Evolutionary conservation across 2,888 invertebrate species (phyloP), one percentile per base, ranked within the genome.

Genomic region (Tetheella fluctuosa): DNA sequence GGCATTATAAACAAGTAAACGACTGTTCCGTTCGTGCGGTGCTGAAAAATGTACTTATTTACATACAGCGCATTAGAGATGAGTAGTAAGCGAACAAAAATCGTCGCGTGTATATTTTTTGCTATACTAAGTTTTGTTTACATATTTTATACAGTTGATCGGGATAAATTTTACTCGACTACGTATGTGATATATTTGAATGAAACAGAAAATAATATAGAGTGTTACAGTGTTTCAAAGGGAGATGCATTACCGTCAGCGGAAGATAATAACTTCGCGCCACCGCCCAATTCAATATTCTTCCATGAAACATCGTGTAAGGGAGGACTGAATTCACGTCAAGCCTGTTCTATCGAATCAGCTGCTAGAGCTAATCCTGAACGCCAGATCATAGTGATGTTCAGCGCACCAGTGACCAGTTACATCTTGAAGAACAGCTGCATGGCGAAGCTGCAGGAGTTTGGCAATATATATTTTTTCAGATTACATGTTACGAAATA

Each of bases 281-380:
- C 83, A 56, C 86, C 90, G 20, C 77, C 79, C 20, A 72, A 73
- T 28, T 94, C 94, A 13, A 95, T 96, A 67, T 96, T 95, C 78
- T 96, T 96, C 73, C 94, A 94, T 68, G 95, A 96, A 74, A 95
- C 96, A 0, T 95, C 95, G 0, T 96, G 95, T 71, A 89, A 84
- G 1, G 90, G 91, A 5, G 77, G 83, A 0, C 77, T 96, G 37
- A 91, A 89, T 23, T 76, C 94, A 0, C 88, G 96, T 20, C 95
- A 96, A 75, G 95, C 95, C 0, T 96, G 96, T 77, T 95, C 95
- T 0, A 93, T 96, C 0, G 96, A 96, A 84, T 95, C 96, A 0
- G 95, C 96, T 0, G 95, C 96, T 0, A 86, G 84, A 64, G 86
- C 94, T 70, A 95, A 96, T 74, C 95, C 95, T 0, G 80, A 88